Base-by-base conservation (phyloP, 1,140 invertebrate genomes). In the Ceratina australensis region DNA sequence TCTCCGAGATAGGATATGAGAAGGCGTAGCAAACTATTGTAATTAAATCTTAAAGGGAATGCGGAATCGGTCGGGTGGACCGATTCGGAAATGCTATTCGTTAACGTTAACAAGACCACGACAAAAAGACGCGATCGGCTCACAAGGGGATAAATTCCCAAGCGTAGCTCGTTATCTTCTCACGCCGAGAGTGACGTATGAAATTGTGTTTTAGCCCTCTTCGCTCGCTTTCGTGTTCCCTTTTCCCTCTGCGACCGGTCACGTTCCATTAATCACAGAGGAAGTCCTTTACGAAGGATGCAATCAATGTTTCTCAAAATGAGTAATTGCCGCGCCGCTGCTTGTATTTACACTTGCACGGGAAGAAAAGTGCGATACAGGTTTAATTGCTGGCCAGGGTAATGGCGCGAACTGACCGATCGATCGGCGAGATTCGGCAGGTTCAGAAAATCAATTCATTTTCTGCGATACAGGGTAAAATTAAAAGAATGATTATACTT, bases 231-330 rank as follows among this genome's bases (percentile, higher is more conserved):
- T 33, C 28, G 28, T 33, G 28, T 33, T 33, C 28, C 28, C 28
- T 33, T 33, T 33, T 56, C n/a, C 15, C 20, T 50, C 60, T 47
- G n/a, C 20, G 59, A 33, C 18, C 64, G 33, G 42, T 54, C 18
- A 54, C 56, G 49, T 81, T 81, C 74, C 81, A 83, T 83, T 83
- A 83, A 83, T 82, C 82, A 79, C 57, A 47, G n/a, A n/a, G 52
- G 28, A 54, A 71, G 65, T 65, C 26, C 66, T 79, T 79, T 49
- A 49, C 67, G 24, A 75, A 57, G 54, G 65, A 50, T 56, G 56
- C 66, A 83, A 83, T 83, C 80, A 79, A 78, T 74, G 72, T 79
- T 83, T 59, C 59, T 56, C 33, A 68, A 79, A 82, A 71, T 82
- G 71, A 82, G 57, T 79, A 82, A 82, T 83, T 66, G 76, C 65